Conservation (phyloP, 2,113 vertebrate species). For the Dissostichus mawsoni region DNA sequence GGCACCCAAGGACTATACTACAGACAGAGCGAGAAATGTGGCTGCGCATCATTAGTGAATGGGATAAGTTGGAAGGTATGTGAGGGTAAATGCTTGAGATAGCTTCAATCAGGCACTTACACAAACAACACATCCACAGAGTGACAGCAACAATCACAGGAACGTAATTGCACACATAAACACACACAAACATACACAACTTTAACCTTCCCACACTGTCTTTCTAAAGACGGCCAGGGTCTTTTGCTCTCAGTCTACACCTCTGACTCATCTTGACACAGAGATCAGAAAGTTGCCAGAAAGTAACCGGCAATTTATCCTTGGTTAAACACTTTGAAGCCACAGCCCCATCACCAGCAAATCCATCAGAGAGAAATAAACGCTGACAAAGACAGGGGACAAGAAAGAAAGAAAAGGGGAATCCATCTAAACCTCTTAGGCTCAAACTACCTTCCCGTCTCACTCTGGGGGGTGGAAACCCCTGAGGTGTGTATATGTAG, state of each 20-base stretch:
- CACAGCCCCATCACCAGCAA: constrained; percentile 58
- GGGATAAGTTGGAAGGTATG: constrained; percentile 15
- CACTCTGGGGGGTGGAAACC: constrained; percentile 27
- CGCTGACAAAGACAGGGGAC: constrained; percentile 67
- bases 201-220: constrained; percentile 24
- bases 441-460: constrained; percentile 43
- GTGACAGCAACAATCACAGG: constrained; percentile 8
- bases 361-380: constrained; percentile 65
- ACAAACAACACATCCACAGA: constrained; percentile 24
- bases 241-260: constrained; percentile 49
- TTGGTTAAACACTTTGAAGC: constrained; percentile 75
- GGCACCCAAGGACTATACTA: constrained; percentile 26
- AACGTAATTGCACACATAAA: not conserved
- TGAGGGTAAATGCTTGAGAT: constrained; percentile 24
- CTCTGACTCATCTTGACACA: constrained; percentile 57
- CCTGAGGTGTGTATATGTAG: constrained; percentile 55
- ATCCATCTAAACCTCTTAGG: constrained; percentile 57
- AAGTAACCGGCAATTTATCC: constrained; percentile 74
- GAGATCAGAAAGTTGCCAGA: constrained; percentile 72
- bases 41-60: constrained; percentile 51
- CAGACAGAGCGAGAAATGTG: constrained; percentile 28
- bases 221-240: constrained; percentile 44
- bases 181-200: constrained; percentile 17
- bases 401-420: constrained; percentile 45
- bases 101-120: constrained; percentile 12